Percentiles rank a stretch among this genome's conserved stretches.
phyloP scores from a whole-genome alignment of 1,140 invertebrate genomes.

The Amyelois transitella region DNA sequence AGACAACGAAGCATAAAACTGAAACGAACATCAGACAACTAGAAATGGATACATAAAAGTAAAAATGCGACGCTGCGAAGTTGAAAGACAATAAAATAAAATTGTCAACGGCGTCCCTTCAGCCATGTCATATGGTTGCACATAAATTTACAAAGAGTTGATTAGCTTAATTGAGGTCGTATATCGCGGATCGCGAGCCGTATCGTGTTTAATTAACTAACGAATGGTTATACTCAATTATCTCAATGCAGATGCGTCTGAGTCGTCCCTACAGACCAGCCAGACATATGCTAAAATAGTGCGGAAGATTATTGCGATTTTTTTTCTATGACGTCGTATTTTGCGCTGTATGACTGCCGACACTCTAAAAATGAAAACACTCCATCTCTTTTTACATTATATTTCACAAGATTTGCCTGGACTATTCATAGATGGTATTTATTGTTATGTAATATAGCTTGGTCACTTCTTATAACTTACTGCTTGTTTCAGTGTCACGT shows the following conservation, averaged over 20 bases:
- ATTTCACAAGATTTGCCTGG: no score
- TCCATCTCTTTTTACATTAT: background rate
- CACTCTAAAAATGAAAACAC: background rate
- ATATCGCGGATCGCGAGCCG: constrained; percentile 48
- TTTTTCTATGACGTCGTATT: background rate
- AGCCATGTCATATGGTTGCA: constrained; percentile 1
- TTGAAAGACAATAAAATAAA: background rate
- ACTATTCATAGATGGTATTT: no score
- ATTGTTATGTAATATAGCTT: no score
- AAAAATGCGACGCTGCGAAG: background rate
- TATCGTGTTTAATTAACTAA: constrained; percentile 69
- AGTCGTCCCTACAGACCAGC: background rate
- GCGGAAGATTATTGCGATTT: background rate
- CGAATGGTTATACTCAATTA: constrained; percentile 56
- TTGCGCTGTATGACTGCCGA: background rate
- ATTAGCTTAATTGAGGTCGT: constrained; percentile 66
- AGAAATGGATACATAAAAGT: background rate
- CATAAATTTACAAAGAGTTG: constrained; percentile 59
- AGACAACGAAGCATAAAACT: background rate
- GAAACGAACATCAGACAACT: background rate
- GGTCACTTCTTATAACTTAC: no score
- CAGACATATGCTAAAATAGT: background rate
- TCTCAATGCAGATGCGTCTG: constrained; percentile 41
- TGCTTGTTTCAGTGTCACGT: no score
- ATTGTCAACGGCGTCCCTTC: background rate